Evolutionary conservation across 2,113 vertebrate species (phyloP).

Genomic region (Pycnonotus jocosus): DNA sequence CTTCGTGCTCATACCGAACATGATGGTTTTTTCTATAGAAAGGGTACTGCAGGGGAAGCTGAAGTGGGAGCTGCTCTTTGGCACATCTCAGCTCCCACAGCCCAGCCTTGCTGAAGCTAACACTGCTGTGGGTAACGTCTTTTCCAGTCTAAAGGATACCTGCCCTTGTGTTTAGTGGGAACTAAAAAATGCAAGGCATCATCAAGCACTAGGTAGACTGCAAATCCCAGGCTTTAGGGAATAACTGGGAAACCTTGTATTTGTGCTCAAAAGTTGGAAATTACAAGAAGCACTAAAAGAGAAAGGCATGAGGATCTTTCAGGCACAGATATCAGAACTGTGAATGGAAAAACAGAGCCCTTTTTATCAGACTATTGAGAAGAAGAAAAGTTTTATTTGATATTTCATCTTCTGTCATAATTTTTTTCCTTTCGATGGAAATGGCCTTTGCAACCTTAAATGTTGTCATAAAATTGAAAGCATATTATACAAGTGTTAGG

Average conservation of each 20-base stretch:
- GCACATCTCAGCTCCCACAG: not conserved
- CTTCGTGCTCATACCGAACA: accelerated
- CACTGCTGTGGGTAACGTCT: not conserved
- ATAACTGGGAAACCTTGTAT: not conserved
- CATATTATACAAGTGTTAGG: not conserved
- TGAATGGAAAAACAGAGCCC: not conserved
- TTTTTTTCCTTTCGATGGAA: not conserved
- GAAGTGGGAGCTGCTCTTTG: not conserved
- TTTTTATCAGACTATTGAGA: not conserved
- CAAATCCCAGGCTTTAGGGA: not conserved
- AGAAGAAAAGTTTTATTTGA: not conserved
- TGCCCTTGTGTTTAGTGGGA: not conserved
- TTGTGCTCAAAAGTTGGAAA: not conserved
- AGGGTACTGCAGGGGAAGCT: not conserved
- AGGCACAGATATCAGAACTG: not conserved
- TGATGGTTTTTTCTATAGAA: not conserved
- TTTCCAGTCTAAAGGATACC: not conserved
- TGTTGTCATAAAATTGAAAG: not conserved
- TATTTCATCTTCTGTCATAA: not conserved
- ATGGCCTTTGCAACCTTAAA: not conserved
- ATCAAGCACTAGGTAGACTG: not conserved
- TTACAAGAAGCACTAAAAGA: not conserved
- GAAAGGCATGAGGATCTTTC: not conserved
- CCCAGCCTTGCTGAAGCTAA: not conserved
- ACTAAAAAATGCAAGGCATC: not conserved